These are phyloP conservation scores for Pectinophora gossypiella DNA, from an alignment of 1,140 invertebrate species.

Conservation along the genomic window DNA sequence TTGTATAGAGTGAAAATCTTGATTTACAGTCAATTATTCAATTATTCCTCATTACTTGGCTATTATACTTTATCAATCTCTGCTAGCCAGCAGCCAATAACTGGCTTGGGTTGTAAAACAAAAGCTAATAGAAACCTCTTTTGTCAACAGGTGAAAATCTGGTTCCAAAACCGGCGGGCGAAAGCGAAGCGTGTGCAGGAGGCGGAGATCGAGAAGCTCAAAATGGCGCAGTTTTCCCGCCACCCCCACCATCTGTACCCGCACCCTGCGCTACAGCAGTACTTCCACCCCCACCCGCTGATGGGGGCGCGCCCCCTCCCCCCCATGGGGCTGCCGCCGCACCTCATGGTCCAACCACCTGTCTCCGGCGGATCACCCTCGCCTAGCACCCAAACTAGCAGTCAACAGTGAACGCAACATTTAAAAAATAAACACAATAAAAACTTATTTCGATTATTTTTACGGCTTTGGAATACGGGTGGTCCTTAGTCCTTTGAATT, in stretches of 20 bases:
- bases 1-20: too few species aligned
- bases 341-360: conserved; percentile 54
- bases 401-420: conserved; percentile 14
- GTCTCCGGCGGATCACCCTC: conserved; percentile 48
- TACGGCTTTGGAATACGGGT: neutral
- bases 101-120: too few species aligned
- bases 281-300: conserved; percentile 63
- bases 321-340: conserved; percentile 54
- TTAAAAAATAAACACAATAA: neutral
- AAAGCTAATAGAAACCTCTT: conserved; percentile 16
- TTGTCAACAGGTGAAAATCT: conserved; percentile 91
- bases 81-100: too few species aligned
- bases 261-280: conserved; percentile 65
- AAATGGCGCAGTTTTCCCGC: conserved; percentile 80
- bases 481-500: neutral
- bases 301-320: conserved; percentile 59
- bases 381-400: conserved; percentile 42
- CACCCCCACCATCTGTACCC: conserved; percentile 70
- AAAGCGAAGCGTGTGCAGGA: conserved; percentile 97
- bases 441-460: neutral
- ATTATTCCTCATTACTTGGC: too few species aligned
- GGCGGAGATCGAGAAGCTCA: conserved; percentile 93
- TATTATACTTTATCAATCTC: too few species aligned
- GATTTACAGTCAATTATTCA: too few species aligned
- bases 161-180: conserved; percentile 97